Conservation (phyloP, 2,888 invertebrate genomes). For the Diloba caeruleocephala region DNA sequence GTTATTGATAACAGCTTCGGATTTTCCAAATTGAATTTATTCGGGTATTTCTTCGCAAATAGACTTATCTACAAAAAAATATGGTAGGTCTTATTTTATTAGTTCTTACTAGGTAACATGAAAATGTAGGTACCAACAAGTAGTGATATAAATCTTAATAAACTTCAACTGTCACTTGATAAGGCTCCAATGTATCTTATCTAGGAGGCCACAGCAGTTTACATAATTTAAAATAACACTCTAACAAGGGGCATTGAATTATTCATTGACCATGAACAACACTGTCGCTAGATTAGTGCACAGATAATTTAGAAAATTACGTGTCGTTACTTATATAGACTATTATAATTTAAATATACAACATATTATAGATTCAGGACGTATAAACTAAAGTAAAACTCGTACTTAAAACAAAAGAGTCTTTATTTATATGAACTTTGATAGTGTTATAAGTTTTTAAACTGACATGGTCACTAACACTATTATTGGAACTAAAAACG, state of each 20-base stretch:
- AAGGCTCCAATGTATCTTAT: conserved; percentile 43
- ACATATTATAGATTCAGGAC: no score
- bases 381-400: background rate
- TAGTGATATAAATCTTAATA: conserved; percentile 19
- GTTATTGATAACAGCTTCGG: conserved; percentile 21
- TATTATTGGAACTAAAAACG: no score
- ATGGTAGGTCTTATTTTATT: background rate
- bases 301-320: conserved; percentile 19
- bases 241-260: conserved; percentile 29
- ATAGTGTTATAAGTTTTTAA: no score
- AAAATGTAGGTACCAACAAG: conserved; percentile 12
- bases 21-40: conserved; percentile 21
- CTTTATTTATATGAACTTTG: background rate
- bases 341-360: background rate
- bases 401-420: background rate
- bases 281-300: conserved; percentile 14
- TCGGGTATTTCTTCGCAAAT: conserved; percentile 6
- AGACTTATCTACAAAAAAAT: conserved; percentile 3
- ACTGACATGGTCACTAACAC: no score
- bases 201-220: conserved; percentile 45
- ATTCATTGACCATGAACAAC: conserved; percentile 24
- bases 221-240: conserved; percentile 47
- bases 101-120: conserved; percentile 5
- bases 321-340: background rate
- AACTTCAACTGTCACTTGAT: conserved; percentile 37